Evolutionary conservation across 2,113 vertebrate species (phyloP).

Genomic region (Pteronura brasiliensis): DNA sequence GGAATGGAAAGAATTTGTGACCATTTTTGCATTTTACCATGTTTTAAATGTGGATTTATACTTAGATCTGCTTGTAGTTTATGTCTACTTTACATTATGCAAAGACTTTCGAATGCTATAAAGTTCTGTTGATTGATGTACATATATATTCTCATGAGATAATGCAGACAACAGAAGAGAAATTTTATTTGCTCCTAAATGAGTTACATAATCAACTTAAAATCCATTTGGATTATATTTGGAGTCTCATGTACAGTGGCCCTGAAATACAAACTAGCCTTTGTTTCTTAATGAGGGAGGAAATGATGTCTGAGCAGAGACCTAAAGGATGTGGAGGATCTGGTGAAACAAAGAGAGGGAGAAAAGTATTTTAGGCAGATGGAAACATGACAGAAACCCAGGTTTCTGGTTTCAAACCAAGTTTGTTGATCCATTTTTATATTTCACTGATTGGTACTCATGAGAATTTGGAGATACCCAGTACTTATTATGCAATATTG

Average conservation of each 20-base stretch:
- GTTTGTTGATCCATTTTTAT: slow-evolving; percentile 31
- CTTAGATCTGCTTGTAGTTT: slow-evolving; percentile 1
- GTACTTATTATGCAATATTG: neutral
- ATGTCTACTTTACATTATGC: neutral
- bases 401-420: neutral
- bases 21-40: neutral
- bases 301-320: slow-evolving; percentile 12
- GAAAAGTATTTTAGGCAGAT: slow-evolving; percentile 19
- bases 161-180: neutral
- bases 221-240: slow-evolving; percentile 59
- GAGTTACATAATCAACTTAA: slow-evolving; percentile 6
- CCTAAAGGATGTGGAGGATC: slow-evolving; percentile 14
- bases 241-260: neutral
- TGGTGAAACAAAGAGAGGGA: neutral
- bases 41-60: neutral
- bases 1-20: neutral
- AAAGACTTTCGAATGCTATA: neutral
- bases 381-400: slow-evolving; percentile 40
- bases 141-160: neutral
- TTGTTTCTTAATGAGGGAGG: slow-evolving; percentile 29
- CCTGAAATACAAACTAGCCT: slow-evolving; percentile 36
- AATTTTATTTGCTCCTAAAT: slow-evolving; percentile 35
- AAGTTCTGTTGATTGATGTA: slow-evolving; percentile 28
- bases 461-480: neutral
- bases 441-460: neutral